phyloP scores from a whole-genome alignment of 2,888 invertebrate genomes.

The Thumatha senex region DNA sequence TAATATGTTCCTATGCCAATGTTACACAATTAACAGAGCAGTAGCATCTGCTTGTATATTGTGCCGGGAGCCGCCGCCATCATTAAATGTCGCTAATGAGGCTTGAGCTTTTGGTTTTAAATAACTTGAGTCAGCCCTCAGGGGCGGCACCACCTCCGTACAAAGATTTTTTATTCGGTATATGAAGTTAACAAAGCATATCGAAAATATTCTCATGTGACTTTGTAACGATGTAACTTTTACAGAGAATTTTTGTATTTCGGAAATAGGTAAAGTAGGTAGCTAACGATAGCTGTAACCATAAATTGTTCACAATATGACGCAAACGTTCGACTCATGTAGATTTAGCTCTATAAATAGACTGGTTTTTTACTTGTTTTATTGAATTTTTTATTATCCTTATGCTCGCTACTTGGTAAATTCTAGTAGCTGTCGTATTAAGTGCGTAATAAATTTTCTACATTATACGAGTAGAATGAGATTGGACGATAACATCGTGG shows the following conservation, averaged over 20 bases:
- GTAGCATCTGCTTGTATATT: conserved; percentile 61
- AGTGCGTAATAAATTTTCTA: conserved; percentile 66
- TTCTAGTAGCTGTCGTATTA: conserved; percentile 74
- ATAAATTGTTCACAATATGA: conserved; percentile 40
- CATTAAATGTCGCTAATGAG: conserved; percentile 82
- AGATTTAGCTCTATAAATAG: conserved; percentile 46
- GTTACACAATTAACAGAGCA: conserved; percentile 49
- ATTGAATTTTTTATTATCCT: conserved; percentile 50
- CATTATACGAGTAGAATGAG: conserved; percentile 66
- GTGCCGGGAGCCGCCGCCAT: conserved; percentile 69
- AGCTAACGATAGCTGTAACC: conserved; percentile 14
- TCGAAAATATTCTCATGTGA: conserved; percentile 60
- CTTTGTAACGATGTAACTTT: conserved; percentile 58
- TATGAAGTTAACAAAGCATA: conserved; percentile 70
- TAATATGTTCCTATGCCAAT: conserved; percentile 41
- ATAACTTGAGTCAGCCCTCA: conserved; percentile 66
- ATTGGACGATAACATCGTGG: conserved; percentile 66
- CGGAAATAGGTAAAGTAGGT: conserved; percentile 8
- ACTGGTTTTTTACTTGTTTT: conserved; percentile 41
- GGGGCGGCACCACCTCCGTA: conserved; percentile 64
- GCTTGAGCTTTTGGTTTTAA: conserved; percentile 79
- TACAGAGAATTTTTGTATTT: conserved; percentile 19
- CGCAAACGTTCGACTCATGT: conserved; percentile 35
- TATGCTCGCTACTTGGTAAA: conserved; percentile 51
- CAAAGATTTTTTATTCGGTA: conserved; percentile 71